phyloP scores from a whole-genome alignment of 2,797 vertebrate species.

The Channallabes apus region DNA sequence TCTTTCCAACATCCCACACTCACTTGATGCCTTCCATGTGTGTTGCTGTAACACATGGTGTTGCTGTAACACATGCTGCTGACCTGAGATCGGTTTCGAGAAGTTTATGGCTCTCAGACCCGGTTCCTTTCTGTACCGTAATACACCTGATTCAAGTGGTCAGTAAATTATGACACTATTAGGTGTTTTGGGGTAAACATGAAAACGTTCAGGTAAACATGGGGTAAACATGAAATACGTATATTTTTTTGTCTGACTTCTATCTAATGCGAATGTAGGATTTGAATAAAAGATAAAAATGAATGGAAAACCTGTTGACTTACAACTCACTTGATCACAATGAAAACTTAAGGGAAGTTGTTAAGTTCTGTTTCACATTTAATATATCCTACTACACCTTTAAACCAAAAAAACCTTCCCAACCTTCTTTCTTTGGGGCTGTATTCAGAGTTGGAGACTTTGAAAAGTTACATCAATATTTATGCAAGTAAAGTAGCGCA shows the following conservation, averaged over 20 bases:
- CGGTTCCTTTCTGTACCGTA: background rate
- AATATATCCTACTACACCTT: background rate
- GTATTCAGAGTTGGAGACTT: background rate
- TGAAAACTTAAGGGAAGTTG: background rate
- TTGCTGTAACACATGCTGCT: constrained; percentile 25
- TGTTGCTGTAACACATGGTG: constrained; percentile 36
- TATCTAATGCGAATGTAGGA: background rate
- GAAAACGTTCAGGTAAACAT: background rate
- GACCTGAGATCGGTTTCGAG: constrained; percentile 27
- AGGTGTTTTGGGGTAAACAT: background rate
- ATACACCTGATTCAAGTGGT: constrained; percentile 14
- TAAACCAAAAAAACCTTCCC: background rate
- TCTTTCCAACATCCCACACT: constrained; percentile 13
- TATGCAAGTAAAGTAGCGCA: background rate
- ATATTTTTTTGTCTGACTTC: background rate
- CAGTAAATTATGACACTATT: background rate
- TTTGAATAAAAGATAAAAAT: background rate
- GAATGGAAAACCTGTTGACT: background rate
- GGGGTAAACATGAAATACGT: background rate
- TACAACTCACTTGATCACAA: background rate
- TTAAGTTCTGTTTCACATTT: background rate
- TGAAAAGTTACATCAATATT: background rate
- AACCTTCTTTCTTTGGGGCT: background rate
- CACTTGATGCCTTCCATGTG: constrained; percentile 48
- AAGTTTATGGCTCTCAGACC: background rate